Evolutionary conservation across 1,140 invertebrate genomes (phyloP), one percentile per base, ranked within the genome.

Genomic region (Cyphomyrmex costatus): DNA sequence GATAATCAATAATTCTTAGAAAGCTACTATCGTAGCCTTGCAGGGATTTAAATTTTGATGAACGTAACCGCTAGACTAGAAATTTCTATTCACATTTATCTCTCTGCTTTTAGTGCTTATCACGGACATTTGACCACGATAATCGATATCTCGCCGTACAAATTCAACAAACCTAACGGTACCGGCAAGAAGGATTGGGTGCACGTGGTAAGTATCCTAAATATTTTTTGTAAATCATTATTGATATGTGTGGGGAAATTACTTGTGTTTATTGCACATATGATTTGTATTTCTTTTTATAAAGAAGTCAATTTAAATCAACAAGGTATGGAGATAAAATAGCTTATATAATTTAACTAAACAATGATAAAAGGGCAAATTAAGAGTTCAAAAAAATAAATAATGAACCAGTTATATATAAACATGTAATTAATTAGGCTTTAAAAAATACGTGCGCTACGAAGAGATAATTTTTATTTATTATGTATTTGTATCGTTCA

Each of bases 91-190:
- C 14, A 89, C 58, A 5, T 33, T 83, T 56, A 53, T 76, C 36
- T 78, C 87, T 93, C 73, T 93, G 82, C 49, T 97, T 96, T 87
- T 96, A 99, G 99, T 96, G 99, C 99, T 66, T 99, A 99, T 96
- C 99, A 99, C 95, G 99, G 99, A 65, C 99, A 99, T 95, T 96
- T 99, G 92, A 98, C 97, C 58, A 98, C 98, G 63, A 97, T 98
- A 92, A 99, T 99, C 95, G 98, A 99, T 95, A 98, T 99, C 92
- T 99, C 99, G 86, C 99, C 99, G 33, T 99, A 99, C 96, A 99
- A 99, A 95, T 99, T 99, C 95, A 98, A 98, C 94, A 96, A 98
- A 93, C 96, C 97, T 65, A 97, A 97, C 92, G 97, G 97, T 79
- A 95, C 96, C 61, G 96, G 97, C 79, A 97, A 99, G 94, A 97